A percentile compares a stretch with the other conserved stretches of the same genome.
Evolutionary conservation across 1,140 invertebrate genomes (phyloP).

Genomic region (Drosophila arawakana): DNA sequence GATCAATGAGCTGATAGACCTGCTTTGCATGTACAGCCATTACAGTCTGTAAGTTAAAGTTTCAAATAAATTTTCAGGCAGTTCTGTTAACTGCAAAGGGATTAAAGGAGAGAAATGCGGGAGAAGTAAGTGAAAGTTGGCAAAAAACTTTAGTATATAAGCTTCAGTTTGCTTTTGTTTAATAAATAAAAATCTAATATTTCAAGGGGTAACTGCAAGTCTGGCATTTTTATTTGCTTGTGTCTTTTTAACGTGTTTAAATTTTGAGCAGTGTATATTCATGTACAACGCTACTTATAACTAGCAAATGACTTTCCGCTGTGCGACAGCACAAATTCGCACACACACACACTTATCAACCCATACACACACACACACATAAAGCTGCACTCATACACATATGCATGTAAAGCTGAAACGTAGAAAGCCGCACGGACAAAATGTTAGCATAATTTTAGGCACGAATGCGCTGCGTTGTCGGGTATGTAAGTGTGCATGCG

Average conservation of each 20-base stretch:
- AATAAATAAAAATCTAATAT: too few relatives aligned
- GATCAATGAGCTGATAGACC: constrained; percentile 6
- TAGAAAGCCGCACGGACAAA: constrained; percentile 68
- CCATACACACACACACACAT: constrained; percentile 38
- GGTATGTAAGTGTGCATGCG: constrained; percentile 27
- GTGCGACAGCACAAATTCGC: constrained; percentile 30
- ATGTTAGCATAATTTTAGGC: constrained; percentile 82
- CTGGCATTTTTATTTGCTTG: neutral
- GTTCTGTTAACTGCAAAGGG: neutral
- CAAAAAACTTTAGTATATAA: too few relatives aligned
- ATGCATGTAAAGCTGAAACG: constrained; percentile 45
- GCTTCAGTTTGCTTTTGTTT: too few relatives aligned
- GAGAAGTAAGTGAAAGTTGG: neutral
- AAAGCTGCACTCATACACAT: constrained; percentile 29
- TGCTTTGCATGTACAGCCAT: neutral
- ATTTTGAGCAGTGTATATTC: constrained; percentile 33
- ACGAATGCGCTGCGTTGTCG: constrained; percentile 69
- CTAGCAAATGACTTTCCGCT: constrained; percentile 32
- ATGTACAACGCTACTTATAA: constrained; percentile 21
- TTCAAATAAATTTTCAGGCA: neutral
- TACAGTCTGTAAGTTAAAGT: neutral
- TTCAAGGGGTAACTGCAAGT: neutral
- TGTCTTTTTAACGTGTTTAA: constrained; percentile 21
- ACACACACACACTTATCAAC: neutral
- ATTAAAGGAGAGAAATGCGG: neutral